Evolutionary conservation across 2,888 invertebrate species (phyloP).

Genomic region (Drosophila testacea): DNA sequence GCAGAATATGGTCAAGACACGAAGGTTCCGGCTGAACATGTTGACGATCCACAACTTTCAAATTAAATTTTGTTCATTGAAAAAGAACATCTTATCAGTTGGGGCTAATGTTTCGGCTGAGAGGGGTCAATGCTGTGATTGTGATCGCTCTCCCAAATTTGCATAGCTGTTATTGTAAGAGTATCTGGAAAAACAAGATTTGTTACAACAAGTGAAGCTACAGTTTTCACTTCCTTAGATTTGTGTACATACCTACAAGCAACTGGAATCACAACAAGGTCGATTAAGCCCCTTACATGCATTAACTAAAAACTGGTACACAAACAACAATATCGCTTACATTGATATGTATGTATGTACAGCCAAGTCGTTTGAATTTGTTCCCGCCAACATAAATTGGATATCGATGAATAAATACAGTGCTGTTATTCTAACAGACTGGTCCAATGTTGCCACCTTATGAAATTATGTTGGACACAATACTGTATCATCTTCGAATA

Average conservation of each 20-base stretch:
- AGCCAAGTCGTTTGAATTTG: neutral
- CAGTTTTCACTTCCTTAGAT: conserved; percentile 1
- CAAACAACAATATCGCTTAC: neutral
- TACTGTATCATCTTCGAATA: too few relatives aligned
- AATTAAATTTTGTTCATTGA: conserved; percentile 8
- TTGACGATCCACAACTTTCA: conserved; percentile 1
- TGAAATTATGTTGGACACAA: too few relatives aligned
- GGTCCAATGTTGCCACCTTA: neutral
- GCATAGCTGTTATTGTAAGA: conserved; percentile 12
- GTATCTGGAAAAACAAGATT: conserved; percentile 29
- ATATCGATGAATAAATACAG: conserved; percentile 5
- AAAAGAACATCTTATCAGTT: conserved; percentile 32
- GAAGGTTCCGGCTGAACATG: conserved; percentile 11
- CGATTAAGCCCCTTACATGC: neutral
- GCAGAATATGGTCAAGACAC: conserved; percentile 1
- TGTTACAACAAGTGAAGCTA: neutral
- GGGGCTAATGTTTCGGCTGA: conserved; percentile 6
- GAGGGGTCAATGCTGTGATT: conserved; percentile 34
- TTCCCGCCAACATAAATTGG: conserved; percentile 12
- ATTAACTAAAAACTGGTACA: conserved; percentile 3
- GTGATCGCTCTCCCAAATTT: conserved; percentile 20
- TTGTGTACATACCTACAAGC: neutral
- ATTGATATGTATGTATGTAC: neutral
- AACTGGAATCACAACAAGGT: conserved; percentile 1
- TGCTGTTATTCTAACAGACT: conserved; percentile 6